Percentiles rank a stretch among this genome's conserved stretches.
These are phyloP conservation scores for Agapornis canus DNA, from an alignment of 2,797 vertebrate species.

Conservation along the genomic window DNA sequence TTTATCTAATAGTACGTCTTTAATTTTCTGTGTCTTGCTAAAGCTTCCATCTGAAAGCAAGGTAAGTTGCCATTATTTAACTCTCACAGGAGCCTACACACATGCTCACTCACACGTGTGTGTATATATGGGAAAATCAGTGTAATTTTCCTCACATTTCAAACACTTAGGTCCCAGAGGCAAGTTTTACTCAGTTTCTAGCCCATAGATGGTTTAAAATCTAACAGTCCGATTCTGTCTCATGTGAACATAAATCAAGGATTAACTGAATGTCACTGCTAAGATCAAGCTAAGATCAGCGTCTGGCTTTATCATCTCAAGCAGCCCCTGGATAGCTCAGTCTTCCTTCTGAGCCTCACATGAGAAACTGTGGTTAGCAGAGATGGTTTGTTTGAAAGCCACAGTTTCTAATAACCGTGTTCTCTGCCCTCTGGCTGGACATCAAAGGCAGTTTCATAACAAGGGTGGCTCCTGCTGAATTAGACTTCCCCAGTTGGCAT, in stretches of 20 bases:
- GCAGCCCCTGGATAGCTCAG: not conserved
- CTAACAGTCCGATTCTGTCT: not conserved
- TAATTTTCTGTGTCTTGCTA: not conserved
- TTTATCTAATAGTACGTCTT: not conserved
- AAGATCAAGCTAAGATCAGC: conserved; percentile 5
- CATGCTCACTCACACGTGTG: fast-evolving
- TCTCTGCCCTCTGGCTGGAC: not conserved
- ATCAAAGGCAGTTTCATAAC: conserved; percentile 16
- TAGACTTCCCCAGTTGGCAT: not conserved
- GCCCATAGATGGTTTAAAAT: not conserved
- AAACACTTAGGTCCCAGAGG: not conserved
- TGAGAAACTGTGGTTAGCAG: conserved; percentile 2
- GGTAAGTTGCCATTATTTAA: not conserved
- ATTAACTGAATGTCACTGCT: not conserved
- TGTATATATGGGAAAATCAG: not conserved
- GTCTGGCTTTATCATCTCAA: not conserved
- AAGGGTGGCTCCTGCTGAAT: conserved; percentile 8
- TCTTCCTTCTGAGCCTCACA: not conserved
- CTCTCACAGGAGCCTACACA: not conserved
- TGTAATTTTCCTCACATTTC: not conserved
- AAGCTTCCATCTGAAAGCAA: not conserved
- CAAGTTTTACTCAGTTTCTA: not conserved
- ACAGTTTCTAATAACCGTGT: conserved; percentile 5
- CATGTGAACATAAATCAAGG: not conserved
- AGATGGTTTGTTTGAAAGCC: conserved; percentile 24